phyloP scores from a whole-genome alignment of 2,797 vertebrate genomes.

The Sebastes cheni region DNA sequence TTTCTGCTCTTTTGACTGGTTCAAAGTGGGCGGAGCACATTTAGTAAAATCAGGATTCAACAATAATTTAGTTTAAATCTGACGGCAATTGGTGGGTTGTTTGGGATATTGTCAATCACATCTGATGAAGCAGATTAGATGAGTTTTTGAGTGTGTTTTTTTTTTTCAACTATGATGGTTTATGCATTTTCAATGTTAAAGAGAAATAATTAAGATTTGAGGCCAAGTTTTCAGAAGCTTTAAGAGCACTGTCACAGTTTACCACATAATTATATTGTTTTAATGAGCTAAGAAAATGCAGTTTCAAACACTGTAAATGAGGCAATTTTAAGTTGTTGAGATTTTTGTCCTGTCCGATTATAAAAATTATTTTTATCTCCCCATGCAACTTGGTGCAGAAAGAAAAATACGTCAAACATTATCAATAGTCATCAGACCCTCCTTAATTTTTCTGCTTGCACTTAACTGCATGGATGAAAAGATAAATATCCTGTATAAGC shows the following conservation, averaged over 20 bases:
- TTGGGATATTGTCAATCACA: background rate
- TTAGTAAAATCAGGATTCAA: background rate
- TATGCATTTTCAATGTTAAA: too few species aligned
- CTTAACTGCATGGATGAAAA: background rate
- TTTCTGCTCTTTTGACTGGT: too few species aligned
- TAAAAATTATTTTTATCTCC: background rate
- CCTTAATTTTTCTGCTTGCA: too few species aligned
- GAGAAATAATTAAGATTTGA: too few species aligned
- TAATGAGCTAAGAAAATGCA: too few species aligned
- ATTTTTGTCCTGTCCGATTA: background rate
- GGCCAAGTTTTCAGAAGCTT: background rate
- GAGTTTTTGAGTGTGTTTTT: background rate
- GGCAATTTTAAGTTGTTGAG: background rate
- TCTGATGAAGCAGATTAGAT: background rate
- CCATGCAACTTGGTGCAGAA: too few species aligned
- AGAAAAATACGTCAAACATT: too few species aligned
- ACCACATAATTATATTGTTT: background rate
- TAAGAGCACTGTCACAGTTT: background rate
- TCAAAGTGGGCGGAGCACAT: too few species aligned
- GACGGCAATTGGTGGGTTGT: background rate
- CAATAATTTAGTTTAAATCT: background rate
- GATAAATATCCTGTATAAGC: background rate
- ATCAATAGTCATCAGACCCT: too few species aligned
- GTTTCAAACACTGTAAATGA: background rate
- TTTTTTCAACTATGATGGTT: background rate